Evolutionary conservation across 2,888 invertebrate species (phyloP), one percentile per base, ranked within the genome.

Genomic region (Deilephila porcellus): DNA sequence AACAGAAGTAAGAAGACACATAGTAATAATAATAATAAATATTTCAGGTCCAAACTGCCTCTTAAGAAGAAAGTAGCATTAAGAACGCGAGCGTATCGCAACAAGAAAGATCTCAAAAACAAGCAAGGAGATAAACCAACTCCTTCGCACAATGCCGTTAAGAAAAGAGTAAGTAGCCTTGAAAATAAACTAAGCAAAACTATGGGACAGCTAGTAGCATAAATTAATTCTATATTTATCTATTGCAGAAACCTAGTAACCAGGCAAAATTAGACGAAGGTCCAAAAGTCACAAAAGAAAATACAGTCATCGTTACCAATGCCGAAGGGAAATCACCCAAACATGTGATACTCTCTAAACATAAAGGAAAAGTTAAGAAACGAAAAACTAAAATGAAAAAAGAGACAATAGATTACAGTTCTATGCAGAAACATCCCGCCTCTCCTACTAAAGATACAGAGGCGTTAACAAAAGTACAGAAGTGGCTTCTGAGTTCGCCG

Each of bases 1-100:
- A 56, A 19, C 4, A n/a, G n/a, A n/a, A n/a, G 14, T 56, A 56
- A 56, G 3, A n/a, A n/a, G 1, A n/a, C 56, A n/a, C 1, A 56
- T n/a, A n/a, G n/a, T 56, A n/a, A 56, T 6, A n/a, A n/a, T 17
- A 6, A n/a, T n/a, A n/a, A n/a, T n/a, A 56, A 4, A n/a, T 73
- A 45, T 88, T 89, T n/a, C 86, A 96, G 98, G 79, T 97, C 98
- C 71, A 98, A 98, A 92, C 95, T 98, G 74, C 98, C 98, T 62
- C 95, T 98, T 78, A 98, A 98, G 93, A 97, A 97, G 89, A 97
- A 98, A 90, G 98, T 98, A 32, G 95, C 96, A 60, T 94, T 96
- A 77, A 95, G 96, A 82, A 95, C 96, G 34, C 91, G 95, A 74
- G 95, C 94, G 29, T 95, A 95, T 81, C 95, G 96, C 81, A 95